Evolutionary conservation across 92 coral and sea anemone species (phyloP).

Genomic region (Zoanthus sociatus): DNA sequence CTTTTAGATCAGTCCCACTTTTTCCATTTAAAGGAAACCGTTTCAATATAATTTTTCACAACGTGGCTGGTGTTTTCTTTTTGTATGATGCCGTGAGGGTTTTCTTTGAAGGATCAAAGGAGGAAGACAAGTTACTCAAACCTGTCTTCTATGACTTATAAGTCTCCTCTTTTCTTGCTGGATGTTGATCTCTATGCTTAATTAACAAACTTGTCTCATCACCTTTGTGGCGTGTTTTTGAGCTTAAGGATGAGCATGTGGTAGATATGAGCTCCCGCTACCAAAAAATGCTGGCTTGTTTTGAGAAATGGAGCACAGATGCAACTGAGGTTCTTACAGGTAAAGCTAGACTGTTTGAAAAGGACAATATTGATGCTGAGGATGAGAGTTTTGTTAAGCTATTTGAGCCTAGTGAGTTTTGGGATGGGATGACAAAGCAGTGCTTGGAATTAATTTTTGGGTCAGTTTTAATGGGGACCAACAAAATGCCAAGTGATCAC

Average conservation of each 20-base stretch:
- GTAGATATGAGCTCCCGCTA: constrained; percentile 33
- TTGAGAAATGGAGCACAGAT: constrained; percentile 38
- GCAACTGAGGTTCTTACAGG: constrained; percentile 40
- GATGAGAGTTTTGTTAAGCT: neutral
- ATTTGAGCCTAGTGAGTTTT: no score
- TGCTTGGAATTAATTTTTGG: no score
- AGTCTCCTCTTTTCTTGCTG: no score
- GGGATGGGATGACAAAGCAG: no score
- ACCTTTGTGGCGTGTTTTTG: constrained; percentile 31
- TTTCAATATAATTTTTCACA: constrained; percentile 17
- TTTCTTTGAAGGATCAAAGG: no score
- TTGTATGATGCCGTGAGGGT: constrained; percentile 46
- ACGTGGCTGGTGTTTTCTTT: constrained; percentile 43
- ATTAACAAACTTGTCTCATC: no score
- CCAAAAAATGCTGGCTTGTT: constrained; percentile 29
- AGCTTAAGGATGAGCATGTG: neutral
- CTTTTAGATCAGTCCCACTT: neutral
- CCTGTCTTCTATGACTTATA: no score
- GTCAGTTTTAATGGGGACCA: no score
- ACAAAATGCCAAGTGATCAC: no score
- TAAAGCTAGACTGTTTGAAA: constrained; percentile 10
- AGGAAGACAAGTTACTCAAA: no score
- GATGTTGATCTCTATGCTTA: no score
- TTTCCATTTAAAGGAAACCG: no score
- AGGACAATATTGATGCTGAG: neutral